phyloP scores from a whole-genome alignment of 35 echinoderm and acorn worm species.

The Strongylocentrotus purpuratus region DNA sequence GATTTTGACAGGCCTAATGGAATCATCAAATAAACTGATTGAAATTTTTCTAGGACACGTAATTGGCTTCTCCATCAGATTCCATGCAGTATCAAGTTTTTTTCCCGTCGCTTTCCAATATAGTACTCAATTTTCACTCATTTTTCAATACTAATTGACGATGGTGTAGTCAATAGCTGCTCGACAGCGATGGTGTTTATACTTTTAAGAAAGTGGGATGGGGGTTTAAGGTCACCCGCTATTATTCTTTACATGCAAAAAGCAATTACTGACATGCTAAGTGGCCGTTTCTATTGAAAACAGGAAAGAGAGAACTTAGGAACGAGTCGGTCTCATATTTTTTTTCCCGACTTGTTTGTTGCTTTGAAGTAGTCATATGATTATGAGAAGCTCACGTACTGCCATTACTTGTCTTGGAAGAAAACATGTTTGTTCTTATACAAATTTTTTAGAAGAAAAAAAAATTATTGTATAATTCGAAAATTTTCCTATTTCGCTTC shows the following conservation, averaged over 20 bases:
- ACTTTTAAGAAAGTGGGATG: not conserved
- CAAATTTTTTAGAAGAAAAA: no score
- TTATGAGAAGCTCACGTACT: no score
- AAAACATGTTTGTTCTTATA: no score
- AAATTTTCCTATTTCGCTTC: no score
- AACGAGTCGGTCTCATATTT: no score
- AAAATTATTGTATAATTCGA: no score
- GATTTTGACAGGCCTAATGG: not conserved
- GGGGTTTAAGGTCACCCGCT: not conserved
- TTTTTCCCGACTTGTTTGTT: no score
- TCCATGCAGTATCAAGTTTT: not conserved
- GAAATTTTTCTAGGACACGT: not conserved
- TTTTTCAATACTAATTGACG: not conserved
- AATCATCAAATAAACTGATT: not conserved
- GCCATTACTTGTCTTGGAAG: no score
- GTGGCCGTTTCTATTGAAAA: not conserved
- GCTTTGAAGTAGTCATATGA: no score
- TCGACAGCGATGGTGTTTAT: no score
- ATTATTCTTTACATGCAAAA: not conserved
- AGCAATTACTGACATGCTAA: not conserved
- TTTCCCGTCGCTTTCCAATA: not conserved
- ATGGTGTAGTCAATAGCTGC: no score
- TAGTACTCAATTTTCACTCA: not conserved
- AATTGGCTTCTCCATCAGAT: not conserved
- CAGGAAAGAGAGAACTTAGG: not conserved